phyloP scores from a whole-genome alignment of 2,888 invertebrate genomes.

The Ischnus inquisitorius region DNA sequence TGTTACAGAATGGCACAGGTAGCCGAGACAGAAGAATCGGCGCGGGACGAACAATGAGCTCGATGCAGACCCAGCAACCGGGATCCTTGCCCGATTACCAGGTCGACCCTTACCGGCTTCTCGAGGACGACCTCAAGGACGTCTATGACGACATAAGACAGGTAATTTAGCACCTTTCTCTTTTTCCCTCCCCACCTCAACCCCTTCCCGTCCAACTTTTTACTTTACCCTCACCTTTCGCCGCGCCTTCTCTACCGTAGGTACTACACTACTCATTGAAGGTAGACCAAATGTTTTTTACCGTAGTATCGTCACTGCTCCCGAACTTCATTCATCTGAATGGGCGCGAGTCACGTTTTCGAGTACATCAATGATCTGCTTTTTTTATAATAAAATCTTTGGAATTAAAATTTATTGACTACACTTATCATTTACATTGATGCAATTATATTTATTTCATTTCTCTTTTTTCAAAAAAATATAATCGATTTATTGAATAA shows the following conservation, averaged over 20 bases:
- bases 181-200: conserved; percentile 7
- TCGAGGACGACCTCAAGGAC: conserved; percentile 94
- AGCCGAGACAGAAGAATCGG: conserved; percentile 76
- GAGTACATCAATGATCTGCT: not conserved
- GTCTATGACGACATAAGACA: conserved; percentile 95
- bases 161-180: conserved; percentile 86
- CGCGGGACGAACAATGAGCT: conserved; percentile 87
- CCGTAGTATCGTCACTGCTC: conserved; percentile 13
- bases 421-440: no score
- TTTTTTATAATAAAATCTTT: no score
- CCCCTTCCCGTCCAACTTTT: conserved; percentile 45
- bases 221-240: conserved; percentile 49
- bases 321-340: conserved; percentile 28
- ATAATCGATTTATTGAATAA: no score
- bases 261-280: conserved; percentile 27
- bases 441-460: no score
- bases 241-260: conserved; percentile 12
- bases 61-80: conserved; percentile 92
- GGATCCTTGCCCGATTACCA: conserved; percentile 93
- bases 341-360: not conserved
- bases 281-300: not conserved
- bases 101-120: conserved; percentile 94
- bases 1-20: conserved; percentile 78
- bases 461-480: no score
- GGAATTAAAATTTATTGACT: no score